Evolutionary conservation across 2,113 vertebrate species (phyloP).

Genomic region (Xenopus laevis): DNA sequence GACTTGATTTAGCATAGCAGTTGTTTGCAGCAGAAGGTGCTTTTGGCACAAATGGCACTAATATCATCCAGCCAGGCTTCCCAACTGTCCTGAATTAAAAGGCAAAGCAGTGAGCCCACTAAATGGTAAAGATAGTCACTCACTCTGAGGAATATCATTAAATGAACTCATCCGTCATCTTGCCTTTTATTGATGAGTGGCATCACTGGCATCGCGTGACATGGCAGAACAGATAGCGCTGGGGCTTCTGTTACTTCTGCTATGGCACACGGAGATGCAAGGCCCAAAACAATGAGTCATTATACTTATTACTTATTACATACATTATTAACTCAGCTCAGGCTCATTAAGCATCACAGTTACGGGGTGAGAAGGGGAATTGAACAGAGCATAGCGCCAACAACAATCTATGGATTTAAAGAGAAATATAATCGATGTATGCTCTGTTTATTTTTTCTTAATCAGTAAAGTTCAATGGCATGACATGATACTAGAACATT

Average conservation of each 20-base stretch:
- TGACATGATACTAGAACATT: no score
- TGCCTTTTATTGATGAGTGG: constrained; percentile 82
- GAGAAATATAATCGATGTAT: constrained; percentile 12
- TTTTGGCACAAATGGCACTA: constrained; percentile 53
- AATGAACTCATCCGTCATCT: constrained; percentile 83
- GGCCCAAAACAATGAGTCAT: constrained; percentile 78
- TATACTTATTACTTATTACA: constrained; percentile 85
- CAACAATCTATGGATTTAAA: constrained; percentile 47
- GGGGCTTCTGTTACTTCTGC: constrained; percentile 64
- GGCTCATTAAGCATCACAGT: constrained; percentile 80
- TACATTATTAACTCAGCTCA: constrained; percentile 82
- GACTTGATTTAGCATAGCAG: constrained; percentile 68
- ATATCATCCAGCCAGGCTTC: constrained; percentile 56
- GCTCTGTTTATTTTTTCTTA: no score
- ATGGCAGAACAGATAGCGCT: constrained; percentile 76
- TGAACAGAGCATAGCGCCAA: constrained; percentile 57
- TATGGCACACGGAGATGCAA: constrained; percentile 56
- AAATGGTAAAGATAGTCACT: constrained; percentile 61
- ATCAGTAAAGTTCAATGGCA: no score
- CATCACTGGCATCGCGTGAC: constrained; percentile 73
- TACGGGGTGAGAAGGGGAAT: constrained; percentile 54
- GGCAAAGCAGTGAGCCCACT: constrained; percentile 50
- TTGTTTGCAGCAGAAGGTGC: constrained; percentile 70
- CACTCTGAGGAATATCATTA: constrained; percentile 76
- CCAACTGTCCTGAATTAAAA: constrained; percentile 62